These are phyloP conservation scores for Mythimna loreyi DNA, from an alignment of 2,888 invertebrate genomes.

Conservation along the genomic window DNA sequence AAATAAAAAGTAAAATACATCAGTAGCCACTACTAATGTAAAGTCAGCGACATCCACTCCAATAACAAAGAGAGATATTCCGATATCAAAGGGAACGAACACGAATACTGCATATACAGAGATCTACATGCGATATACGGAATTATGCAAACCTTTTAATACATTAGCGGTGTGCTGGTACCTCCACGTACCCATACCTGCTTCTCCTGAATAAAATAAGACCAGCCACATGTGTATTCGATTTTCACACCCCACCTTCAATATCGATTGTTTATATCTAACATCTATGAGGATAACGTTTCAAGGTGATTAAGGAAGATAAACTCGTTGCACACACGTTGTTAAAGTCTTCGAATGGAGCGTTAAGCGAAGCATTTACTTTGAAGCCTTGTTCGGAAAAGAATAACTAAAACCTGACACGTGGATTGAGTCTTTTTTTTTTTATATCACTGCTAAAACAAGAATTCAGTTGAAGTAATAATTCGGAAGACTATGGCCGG, in stretches of 20 bases:
- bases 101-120: background rate
- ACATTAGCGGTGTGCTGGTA: constrained; percentile 27
- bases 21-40: background rate
- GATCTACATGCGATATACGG: constrained; percentile 2
- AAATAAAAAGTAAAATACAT: background rate
- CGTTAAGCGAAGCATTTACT: constrained; percentile 37
- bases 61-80: background rate
- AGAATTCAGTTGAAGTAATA: no score
- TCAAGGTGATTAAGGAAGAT: constrained; percentile 49
- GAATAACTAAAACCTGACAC: constrained; percentile 4
- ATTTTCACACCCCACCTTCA: constrained; percentile 27
- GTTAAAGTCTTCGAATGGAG: constrained; percentile 32
- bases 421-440: background rate
- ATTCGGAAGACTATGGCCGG: no score
- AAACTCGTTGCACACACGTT: constrained; percentile 40
- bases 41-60: constrained; percentile 9
- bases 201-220: constrained; percentile 32
- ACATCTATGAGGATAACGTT: constrained; percentile 24
- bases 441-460: background rate
- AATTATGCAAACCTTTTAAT: constrained; percentile 41
- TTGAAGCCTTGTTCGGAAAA: constrained; percentile 43
- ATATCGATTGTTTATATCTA: constrained; percentile 45
- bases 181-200: constrained; percentile 8
- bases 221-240: constrained; percentile 26
- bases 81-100: constrained; percentile 20